Evolutionary conservation across 2,113 vertebrate genomes (phyloP).

Genomic region (Tangachromis dhanisi): DNA sequence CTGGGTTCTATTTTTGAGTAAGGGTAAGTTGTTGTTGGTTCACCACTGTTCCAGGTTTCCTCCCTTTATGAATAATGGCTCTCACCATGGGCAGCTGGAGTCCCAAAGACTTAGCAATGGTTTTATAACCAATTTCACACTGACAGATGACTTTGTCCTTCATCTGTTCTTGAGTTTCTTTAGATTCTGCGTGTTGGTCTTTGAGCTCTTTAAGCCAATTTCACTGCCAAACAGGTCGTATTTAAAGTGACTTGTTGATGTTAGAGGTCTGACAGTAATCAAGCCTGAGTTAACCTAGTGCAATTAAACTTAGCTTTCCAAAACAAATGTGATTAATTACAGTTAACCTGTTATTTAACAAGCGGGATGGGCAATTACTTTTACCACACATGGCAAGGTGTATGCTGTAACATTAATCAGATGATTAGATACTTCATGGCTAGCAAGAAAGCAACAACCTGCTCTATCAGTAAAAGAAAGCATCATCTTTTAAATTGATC

Average conservation of each 20-base stretch:
- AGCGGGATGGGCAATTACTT: not conserved
- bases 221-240: not conserved
- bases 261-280: not conserved
- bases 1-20: not conserved
- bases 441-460: not conserved
- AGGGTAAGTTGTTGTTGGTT: not conserved
- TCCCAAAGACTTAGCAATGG: not conserved
- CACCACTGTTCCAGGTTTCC: not conserved
- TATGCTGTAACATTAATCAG: not conserved
- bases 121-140: not conserved
- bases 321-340: not conserved
- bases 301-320: not conserved
- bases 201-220: not conserved
- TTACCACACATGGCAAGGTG: not conserved
- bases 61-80: not conserved
- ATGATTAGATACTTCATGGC: not conserved
- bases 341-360: not conserved
- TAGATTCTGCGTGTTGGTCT: not conserved
- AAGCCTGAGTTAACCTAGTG: not conserved
- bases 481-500: not conserved
- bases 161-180: not conserved
- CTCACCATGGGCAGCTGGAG: not conserved
- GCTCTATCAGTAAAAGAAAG: not conserved
- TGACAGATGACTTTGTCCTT: not conserved
- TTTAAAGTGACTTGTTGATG: not conserved